A percentile compares a stretch with the other conserved stretches of the same genome.
Evolutionary conservation across 2,113 vertebrate species (phyloP).

Genomic region (Halcyon malimbica): DNA sequence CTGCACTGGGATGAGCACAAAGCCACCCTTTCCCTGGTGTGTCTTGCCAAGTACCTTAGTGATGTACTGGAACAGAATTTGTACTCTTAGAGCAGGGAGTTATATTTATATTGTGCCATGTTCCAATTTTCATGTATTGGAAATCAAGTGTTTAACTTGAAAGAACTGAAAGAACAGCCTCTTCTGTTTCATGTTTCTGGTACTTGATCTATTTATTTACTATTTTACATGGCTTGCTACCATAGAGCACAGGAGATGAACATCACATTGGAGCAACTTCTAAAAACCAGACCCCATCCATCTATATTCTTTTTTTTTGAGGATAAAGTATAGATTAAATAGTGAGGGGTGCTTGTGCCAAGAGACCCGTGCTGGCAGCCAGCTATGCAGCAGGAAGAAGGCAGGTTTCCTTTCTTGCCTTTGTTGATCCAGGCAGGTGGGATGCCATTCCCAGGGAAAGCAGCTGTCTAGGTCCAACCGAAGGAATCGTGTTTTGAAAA

Average conservation of each 20-base stretch:
- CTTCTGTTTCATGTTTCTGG: background rate
- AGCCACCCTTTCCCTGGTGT: background rate
- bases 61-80: background rate
- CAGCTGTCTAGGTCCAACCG: background rate
- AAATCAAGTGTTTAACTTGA: background rate
- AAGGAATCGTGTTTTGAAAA: constrained; percentile 23
- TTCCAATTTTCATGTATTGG: background rate
- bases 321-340: background rate
- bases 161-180: background rate
- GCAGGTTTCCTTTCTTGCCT: background rate
- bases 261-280: background rate
- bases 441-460: background rate
- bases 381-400: background rate
- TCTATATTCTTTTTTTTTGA: background rate
- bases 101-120: background rate
- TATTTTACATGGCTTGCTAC: background rate
- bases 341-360: background rate
- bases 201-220: background rate
- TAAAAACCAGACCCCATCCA: background rate
- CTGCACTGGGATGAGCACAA: background rate
- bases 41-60: background rate
- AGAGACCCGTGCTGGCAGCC: background rate
- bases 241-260: background rate
- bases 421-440: background rate
- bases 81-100: background rate